Evolutionary conservation across 2,797 vertebrate genomes (phyloP).

Genomic region (Miopithecus talapoin): DNA sequence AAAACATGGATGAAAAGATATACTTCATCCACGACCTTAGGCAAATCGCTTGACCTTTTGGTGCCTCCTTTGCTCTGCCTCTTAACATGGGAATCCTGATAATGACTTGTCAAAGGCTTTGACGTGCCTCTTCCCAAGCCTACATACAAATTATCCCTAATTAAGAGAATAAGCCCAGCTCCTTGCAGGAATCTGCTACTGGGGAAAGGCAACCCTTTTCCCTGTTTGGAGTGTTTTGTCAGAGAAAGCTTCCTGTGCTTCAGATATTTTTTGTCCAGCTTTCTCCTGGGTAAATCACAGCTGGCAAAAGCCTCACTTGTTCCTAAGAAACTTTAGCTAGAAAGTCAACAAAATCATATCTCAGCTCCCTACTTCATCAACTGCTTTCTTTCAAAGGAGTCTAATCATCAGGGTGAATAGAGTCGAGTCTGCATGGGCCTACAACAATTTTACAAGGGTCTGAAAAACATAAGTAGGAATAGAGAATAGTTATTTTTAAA

Average conservation of each 20-base stretch:
- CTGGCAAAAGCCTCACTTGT: background rate
- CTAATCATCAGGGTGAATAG: background rate
- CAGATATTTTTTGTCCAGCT: background rate
- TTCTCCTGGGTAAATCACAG: background rate
- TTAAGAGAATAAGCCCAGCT: background rate
- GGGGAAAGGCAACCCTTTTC: background rate
- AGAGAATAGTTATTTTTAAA: background rate
- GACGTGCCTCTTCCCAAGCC: constrained; percentile 33
- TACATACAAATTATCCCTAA: constrained; percentile 28
- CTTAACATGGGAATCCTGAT: constrained; percentile 39
- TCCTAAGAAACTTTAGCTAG: constrained; percentile 4
- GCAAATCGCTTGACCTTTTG: background rate
- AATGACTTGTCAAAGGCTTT: background rate
- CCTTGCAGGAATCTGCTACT: background rate
- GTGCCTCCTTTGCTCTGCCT: constrained; percentile 32
- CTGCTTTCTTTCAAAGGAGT: background rate
- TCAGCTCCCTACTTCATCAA: background rate
- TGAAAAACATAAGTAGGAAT: background rate
- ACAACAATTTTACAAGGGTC: background rate
- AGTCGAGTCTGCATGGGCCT: background rate
- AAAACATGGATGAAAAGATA: background rate
- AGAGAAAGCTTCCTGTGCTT: background rate
- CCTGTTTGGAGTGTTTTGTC: background rate
- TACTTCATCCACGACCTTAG: background rate
- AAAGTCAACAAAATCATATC: constrained; percentile 27